Evolutionary conservation across 2,113 vertebrate genomes (phyloP).

Genomic region (Calyptommatus sinebrachiatus): DNA sequence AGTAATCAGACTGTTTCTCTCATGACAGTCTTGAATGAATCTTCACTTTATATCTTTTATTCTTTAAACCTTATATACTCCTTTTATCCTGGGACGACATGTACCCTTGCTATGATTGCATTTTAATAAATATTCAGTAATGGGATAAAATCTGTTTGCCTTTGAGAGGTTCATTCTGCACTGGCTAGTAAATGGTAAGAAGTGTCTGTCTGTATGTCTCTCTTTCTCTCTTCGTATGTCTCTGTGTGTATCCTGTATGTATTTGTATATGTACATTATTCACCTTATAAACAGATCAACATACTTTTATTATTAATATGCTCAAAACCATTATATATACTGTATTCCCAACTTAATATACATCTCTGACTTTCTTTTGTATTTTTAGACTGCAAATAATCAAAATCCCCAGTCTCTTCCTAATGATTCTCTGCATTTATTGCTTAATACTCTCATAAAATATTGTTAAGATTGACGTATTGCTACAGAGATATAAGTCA

Average conservation of each 20-base stretch:
- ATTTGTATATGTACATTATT: constrained; percentile 71
- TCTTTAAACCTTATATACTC: neutral
- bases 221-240: too few relatives aligned
- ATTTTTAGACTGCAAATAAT: constrained; percentile 73
- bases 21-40: neutral
- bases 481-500: constrained; percentile 72
- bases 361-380: constrained; percentile 54
- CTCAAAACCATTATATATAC: constrained; percentile 70
- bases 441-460: constrained; percentile 76
- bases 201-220: neutral
- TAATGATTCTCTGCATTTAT: constrained; percentile 72
- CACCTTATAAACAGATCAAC: constrained; percentile 73
- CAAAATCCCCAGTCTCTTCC: constrained; percentile 75
- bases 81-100: neutral
- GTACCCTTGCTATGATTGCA: neutral
- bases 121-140: constrained; percentile 46
- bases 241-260: too few relatives aligned
- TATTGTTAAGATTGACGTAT: constrained; percentile 77
- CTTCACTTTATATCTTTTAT: neutral
- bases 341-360: constrained; percentile 68
- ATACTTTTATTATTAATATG: constrained; percentile 75
- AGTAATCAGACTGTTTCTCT: neutral
- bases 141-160: neutral
- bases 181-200: constrained; percentile 63
- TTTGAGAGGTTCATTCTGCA: constrained; percentile 54